These are phyloP conservation scores for Mythimna lalbum DNA, from an alignment of 2,888 invertebrate species.

Conservation along the genomic window DNA sequence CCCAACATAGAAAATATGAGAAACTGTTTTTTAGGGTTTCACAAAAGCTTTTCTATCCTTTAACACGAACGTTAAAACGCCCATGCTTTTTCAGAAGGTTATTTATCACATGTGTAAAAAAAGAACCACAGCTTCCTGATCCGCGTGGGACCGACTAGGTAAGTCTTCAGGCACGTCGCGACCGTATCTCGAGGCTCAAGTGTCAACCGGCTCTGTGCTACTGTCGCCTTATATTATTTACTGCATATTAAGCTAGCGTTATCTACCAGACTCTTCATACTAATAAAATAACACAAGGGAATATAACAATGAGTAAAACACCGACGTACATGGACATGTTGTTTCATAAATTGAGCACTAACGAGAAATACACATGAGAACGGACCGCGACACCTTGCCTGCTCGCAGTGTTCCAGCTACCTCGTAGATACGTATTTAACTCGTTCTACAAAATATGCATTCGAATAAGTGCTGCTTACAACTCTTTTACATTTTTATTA, in stretches of 20 bases:
- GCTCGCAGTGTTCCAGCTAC: slow-evolving; percentile 35
- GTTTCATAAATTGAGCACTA: slow-evolving; percentile 53
- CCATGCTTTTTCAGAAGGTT: slow-evolving; percentile 68
- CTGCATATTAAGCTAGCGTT: slow-evolving; percentile 67
- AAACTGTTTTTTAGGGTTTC: slow-evolving; percentile 80
- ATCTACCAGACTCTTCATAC: slow-evolving; percentile 65
- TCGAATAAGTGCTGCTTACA: slow-evolving; percentile 48
- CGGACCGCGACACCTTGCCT: slow-evolving; percentile 33
- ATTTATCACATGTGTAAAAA: slow-evolving; percentile 75
- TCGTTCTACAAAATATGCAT: slow-evolving; percentile 76
- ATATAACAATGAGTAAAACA: slow-evolving; percentile 21
- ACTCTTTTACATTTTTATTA: no score
- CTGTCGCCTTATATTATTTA: slow-evolving; percentile 79
- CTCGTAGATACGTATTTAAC: slow-evolving; percentile 57
- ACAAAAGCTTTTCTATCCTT: slow-evolving; percentile 62
- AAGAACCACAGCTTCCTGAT: slow-evolving; percentile 84
- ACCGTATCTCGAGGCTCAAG: slow-evolving; percentile 76
- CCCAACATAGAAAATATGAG: slow-evolving; percentile 33
- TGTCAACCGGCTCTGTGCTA: slow-evolving; percentile 84
- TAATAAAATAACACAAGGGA: slow-evolving; percentile 54
- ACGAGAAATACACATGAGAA: slow-evolving; percentile 50
- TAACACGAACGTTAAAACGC: slow-evolving; percentile 68
- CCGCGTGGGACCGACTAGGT: slow-evolving; percentile 79
- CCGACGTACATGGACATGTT: slow-evolving; percentile 17
- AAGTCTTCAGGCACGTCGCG: slow-evolving; percentile 74